Base-by-base conservation (phyloP, 2,113 vertebrate species). In the Cynopterus brachyotis region DNA sequence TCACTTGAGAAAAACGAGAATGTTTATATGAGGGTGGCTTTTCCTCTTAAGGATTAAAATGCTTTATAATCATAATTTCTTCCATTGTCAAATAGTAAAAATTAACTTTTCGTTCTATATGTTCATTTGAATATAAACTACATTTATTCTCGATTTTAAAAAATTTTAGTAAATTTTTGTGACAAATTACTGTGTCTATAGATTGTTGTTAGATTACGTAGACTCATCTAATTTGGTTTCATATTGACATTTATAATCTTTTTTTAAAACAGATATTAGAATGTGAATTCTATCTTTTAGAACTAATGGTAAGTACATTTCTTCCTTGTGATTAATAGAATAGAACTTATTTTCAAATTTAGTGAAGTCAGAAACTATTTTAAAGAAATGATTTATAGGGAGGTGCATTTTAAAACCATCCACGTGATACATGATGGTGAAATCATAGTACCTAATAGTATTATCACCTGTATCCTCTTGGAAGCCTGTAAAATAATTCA, bases 201-300 rank as follows among this genome's bases (percentile, higher is more conserved):
- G 62, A 20, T 92, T 88, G 4, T 70, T 96, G 20, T 79, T 92
- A 72, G 85, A 86, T 11, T 67, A 89, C 83, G 47, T 82, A 80
- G 37, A 83, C 6, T 93, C 47, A 60, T 78, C 66, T 95, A 86
- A 96, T 93, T 93, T 93, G 15, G 28, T 66, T 95, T 97, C 12
- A 47, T 93, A 45, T 96, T 97, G 60, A 95, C 59, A 91, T 80
- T 91, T 79, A 76, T 89, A 37, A 73, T 92, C 59, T 93, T 94
- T 64, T 96, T 83, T 94, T 92, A 66, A 66, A 97, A 83, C 98
- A 99, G 99, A 99, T 99, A 98, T 97, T 99, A 98, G 99, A 99
- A 99, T 99, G 99, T 99, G 99, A 99, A 99, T 99, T 99, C 98
- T 99, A 99, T 98, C 99, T 99, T 94, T 98, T 99, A 98, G 99